A percentile compares a stretch with the other conserved stretches of the same genome.
Evolutionary conservation across 2,113 vertebrate genomes (phyloP).

Genomic region (Miniopterus natalensis): DNA sequence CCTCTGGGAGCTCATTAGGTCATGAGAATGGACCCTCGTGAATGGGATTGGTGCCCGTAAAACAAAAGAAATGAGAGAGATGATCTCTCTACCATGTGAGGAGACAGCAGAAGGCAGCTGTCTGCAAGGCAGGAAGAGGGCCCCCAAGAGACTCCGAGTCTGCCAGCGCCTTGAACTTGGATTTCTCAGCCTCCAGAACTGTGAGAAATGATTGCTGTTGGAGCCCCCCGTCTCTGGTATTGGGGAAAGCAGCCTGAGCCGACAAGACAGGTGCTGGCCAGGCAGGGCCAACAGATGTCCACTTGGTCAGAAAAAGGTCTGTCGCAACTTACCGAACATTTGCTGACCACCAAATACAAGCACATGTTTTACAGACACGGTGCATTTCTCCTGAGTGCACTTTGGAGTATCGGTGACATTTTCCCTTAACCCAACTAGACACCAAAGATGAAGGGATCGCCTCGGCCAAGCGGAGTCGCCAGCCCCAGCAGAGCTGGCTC

Average conservation of each 20-base stretch:
- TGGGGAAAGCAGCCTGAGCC: neutral
- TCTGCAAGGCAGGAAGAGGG: neutral
- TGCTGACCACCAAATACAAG: neutral
- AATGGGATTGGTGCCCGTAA: neutral
- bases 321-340: neutral
- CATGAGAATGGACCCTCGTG: neutral
- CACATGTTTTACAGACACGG: neutral
- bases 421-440: constrained; percentile 37
- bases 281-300: neutral
- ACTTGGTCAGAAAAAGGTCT: neutral
- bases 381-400: neutral
- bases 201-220: neutral
- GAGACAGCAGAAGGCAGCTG: neutral
- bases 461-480: neutral
- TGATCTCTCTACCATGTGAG: neutral
- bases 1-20: neutral
- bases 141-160: neutral
- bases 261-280: neutral
- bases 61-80: neutral
- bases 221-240: fast-evolving
- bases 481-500: neutral
- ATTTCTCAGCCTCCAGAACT: neutral
- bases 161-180: neutral
- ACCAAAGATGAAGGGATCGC: neutral
- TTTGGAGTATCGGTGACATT: neutral